Base-by-base conservation (phyloP, 2,888 invertebrate genomes). In the Drosophila monieri region DNA sequence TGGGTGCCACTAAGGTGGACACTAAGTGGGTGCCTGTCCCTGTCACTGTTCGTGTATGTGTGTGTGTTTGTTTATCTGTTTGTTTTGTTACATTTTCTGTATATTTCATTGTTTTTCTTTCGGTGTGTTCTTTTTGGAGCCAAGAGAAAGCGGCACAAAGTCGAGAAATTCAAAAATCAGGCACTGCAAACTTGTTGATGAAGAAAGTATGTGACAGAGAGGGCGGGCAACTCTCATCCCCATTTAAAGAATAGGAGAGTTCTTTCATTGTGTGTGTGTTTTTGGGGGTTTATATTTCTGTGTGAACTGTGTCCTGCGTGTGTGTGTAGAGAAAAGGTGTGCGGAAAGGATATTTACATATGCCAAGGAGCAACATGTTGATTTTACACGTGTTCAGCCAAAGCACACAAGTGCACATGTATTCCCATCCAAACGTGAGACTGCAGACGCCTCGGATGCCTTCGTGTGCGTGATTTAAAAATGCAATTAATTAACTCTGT, bases 161-260 rank as follows among this genome's bases (percentile, higher is more conserved):
- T 78, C 85, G 68, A 73, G 57, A 87, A 72, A 81, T 73, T 78
- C 85, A 76, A 81, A 83, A 87, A 87, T 87, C 87, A 87, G 78
- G 76, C 62, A 51, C 64, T 77, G 76, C 73, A 87, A 81, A 87
- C 81, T 83, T 83, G 81, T 87, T 83, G 87, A 83, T 73, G 85
- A 74, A 85, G 85, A 80, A 65, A 74, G 23, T 49, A 35, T 49
- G 35, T 35, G 51, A 30, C 32, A 57, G 49, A 46, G 55, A 59
- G 53, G 14, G 41, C 8, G 54, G 53, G 43, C 53, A 75, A 71
- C 65, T 68, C 84, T 77, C 74, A 59, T 74, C 53, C 66, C 62
- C 69, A 71, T 61, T 77, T 76, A 58, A 66, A 69, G 48, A 32
- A 46, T 43, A 23, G 52, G 14, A 39, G 41, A 30, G 41, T 9